phyloP scores from a whole-genome alignment of 2,113 vertebrate genomes.

The Microcebus jonahi region DNA sequence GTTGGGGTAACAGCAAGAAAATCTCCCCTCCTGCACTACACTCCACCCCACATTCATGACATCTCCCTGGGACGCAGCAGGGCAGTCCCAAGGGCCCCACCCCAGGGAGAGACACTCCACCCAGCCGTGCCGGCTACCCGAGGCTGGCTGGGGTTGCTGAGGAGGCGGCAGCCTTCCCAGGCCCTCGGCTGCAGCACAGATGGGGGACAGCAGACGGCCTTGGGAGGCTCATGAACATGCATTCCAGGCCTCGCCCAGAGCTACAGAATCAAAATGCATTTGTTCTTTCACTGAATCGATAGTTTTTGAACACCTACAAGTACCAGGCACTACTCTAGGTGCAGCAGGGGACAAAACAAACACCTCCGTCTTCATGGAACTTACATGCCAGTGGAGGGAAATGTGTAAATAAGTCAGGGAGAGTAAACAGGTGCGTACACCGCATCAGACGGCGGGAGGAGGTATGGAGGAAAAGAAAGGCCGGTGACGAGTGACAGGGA shows the following conservation, averaged over 20 bases:
- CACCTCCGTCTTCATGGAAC: background rate
- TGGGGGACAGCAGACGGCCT: background rate
- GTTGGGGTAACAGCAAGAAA: background rate
- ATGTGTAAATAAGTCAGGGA: background rate
- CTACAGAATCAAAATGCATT: background rate
- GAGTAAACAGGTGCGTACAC: background rate
- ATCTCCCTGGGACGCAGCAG: background rate
- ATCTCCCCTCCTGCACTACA: background rate
- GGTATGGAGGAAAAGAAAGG: background rate
- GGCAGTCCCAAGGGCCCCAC: background rate
- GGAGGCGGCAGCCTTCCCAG: background rate
- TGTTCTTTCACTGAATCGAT: background rate
- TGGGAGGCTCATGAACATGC: background rate
- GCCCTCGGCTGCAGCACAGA: background rate
- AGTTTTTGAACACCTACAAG: background rate
- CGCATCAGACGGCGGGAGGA: background rate
- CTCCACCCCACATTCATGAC: background rate
- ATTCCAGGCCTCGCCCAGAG: background rate
- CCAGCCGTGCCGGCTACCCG: background rate
- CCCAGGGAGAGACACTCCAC: background rate
- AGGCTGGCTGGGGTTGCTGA: background rate
- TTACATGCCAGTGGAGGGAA: background rate
- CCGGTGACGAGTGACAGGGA: background rate
- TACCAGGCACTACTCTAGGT: background rate
- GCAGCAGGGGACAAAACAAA: background rate